phyloP scores from a whole-genome alignment of 2,113 vertebrate genomes.

The Trachemys scripta region DNA sequence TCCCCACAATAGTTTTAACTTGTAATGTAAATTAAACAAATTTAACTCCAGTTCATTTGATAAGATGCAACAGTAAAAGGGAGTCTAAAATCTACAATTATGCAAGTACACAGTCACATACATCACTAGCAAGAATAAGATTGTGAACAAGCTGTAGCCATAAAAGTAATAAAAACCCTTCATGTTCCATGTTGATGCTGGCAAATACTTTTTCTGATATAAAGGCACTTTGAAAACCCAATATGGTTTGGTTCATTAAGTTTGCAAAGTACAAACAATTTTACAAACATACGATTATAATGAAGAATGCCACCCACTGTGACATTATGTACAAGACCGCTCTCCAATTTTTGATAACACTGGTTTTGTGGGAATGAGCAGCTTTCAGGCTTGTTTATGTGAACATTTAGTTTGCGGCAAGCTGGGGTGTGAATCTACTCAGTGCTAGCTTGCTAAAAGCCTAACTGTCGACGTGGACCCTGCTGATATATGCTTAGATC shows the following conservation, averaged over 20 bases:
- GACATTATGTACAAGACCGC: constrained; percentile 78
- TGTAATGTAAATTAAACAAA: constrained; percentile 54
- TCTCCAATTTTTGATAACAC: constrained; percentile 74
- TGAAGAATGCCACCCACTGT: constrained; percentile 77
- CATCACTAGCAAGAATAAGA: constrained; percentile 60
- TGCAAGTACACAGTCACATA: constrained; percentile 53
- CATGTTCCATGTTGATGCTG: constrained; percentile 76
- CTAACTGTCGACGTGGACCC: background rate
- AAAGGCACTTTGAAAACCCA: constrained; percentile 92
- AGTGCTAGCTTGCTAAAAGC: background rate
- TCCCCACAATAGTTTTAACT: constrained; percentile 55
- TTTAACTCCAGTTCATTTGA: constrained; percentile 56
- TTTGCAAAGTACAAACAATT: constrained; percentile 88
- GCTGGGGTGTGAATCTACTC: background rate
- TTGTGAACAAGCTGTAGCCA: constrained; percentile 67
- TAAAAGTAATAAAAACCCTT: constrained; percentile 69
- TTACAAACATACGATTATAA: constrained; percentile 79
- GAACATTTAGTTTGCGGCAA: background rate
- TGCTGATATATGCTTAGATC: background rate
- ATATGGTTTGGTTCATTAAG: constrained; percentile 85
- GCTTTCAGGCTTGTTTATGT: background rate
- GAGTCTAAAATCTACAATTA: constrained; percentile 62
- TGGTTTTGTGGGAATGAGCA: constrained; percentile 78
- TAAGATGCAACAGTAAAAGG: constrained; percentile 51
- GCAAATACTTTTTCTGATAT: constrained; percentile 79